Evolutionary conservation across 1,140 invertebrate genomes (phyloP).

Genomic region (Pteromalus puparum): DNA sequence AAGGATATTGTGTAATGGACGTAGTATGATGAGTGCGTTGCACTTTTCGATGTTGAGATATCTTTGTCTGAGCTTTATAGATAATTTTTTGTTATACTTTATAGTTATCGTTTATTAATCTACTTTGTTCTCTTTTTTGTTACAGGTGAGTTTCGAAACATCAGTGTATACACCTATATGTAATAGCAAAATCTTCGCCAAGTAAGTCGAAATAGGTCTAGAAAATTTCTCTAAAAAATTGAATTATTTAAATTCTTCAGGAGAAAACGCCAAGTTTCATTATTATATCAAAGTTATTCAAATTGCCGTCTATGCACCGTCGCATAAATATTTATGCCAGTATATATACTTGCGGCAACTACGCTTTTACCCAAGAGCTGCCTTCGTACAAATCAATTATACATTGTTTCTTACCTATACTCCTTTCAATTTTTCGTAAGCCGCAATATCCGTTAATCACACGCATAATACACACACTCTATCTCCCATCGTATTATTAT

Average conservation of each 20-base stretch:
- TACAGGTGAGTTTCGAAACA: background rate
- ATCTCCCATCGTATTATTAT: background rate
- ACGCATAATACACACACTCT: background rate
- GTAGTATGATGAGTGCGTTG: too few relatives aligned
- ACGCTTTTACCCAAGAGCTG: background rate
- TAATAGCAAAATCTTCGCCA: too few relatives aligned
- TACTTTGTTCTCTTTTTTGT: background rate
- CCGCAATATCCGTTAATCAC: background rate
- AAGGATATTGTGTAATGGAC: background rate
- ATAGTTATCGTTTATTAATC: background rate
- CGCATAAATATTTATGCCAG: background rate
- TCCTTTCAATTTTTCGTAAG: background rate
- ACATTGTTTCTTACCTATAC: background rate
- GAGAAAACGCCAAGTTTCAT: background rate
- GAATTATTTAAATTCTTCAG: background rate
- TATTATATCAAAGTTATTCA: background rate
- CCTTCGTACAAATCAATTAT: background rate
- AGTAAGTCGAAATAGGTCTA: background rate
- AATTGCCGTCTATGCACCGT: background rate
- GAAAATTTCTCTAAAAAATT: background rate
- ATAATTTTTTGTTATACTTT: too few relatives aligned
- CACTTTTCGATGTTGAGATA: too few relatives aligned
- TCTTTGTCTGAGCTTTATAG: too few relatives aligned
- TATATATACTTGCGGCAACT: background rate
- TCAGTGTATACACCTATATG: background rate